A percentile compares a stretch with the other conserved stretches of the same genome.
These are phyloP conservation scores for Leucoraja erinaceus DNA, from an alignment of 2,113 vertebrate species.

Conservation along the genomic window DNA sequence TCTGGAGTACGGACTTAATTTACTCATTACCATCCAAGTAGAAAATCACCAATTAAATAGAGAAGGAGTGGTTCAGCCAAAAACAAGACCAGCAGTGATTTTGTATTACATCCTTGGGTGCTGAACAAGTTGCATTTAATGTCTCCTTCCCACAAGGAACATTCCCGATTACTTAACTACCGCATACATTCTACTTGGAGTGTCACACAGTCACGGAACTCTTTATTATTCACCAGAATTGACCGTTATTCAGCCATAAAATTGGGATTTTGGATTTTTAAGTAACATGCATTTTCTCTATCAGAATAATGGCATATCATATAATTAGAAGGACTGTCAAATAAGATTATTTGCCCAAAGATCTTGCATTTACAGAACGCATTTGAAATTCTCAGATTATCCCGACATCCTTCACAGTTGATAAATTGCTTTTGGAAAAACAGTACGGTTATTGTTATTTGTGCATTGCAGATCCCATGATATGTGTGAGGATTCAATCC, in stretches of 20 bases:
- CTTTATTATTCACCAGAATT: not conserved
- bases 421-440: not conserved
- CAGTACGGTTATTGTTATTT: not conserved
- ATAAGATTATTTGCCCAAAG: not conserved
- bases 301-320: not conserved
- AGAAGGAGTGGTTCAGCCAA: not conserved
- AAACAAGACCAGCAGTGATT: not conserved
- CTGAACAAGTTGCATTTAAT: not conserved
- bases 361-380: not conserved
- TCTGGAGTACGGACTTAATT: not conserved
- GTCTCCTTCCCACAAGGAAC: not conserved
- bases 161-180: not conserved
- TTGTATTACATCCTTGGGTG: not conserved
- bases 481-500: not conserved
- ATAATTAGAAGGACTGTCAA: not conserved
- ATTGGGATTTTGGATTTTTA: not conserved
- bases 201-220: not conserved
- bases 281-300: not conserved
- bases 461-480: not conserved
- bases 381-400: not conserved
- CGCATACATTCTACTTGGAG: not conserved
- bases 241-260: not conserved
- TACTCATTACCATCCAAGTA: constrained; percentile 20
- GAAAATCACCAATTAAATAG: constrained; percentile 30
- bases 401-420: not conserved